These are phyloP conservation scores for Labia minor DNA, from an alignment of 2,888 invertebrate genomes.

Conservation along the genomic window DNA sequence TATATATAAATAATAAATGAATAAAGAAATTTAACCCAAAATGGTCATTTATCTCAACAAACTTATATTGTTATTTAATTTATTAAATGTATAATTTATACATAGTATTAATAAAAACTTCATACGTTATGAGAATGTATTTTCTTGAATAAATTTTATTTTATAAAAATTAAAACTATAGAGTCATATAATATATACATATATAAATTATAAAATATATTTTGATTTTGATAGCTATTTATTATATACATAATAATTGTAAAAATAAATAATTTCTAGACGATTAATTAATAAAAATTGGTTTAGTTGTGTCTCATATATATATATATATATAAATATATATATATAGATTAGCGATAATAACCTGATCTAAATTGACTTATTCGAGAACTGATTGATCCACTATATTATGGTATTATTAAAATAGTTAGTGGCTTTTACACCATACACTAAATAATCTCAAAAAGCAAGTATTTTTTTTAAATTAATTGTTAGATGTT, in stretches of 20 bases:
- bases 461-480: constrained; percentile 2
- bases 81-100: not conserved
- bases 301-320: constrained; percentile 3
- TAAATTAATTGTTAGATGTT: constrained; percentile 13
- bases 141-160: not conserved
- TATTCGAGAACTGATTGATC: not conserved
- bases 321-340: too few species aligned
- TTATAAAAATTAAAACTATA: not conserved
- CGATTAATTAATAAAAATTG: not conserved
- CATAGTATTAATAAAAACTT: not conserved
- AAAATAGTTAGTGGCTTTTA: not conserved
- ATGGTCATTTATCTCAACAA: not conserved
- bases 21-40: not conserved
- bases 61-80: not conserved
- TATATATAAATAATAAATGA: not conserved
- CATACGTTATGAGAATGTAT: not conserved
- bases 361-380: not conserved
- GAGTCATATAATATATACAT: not conserved
- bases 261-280: too few species aligned
- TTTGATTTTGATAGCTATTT: not conserved
- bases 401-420: not conserved
- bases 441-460: not conserved
- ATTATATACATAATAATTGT: not conserved
- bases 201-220: not conserved
- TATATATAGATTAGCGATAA: not conserved